Conservation (phyloP, 2,797 vertebrate genomes). For the Schizopygopsis malacanthus region DNA sequence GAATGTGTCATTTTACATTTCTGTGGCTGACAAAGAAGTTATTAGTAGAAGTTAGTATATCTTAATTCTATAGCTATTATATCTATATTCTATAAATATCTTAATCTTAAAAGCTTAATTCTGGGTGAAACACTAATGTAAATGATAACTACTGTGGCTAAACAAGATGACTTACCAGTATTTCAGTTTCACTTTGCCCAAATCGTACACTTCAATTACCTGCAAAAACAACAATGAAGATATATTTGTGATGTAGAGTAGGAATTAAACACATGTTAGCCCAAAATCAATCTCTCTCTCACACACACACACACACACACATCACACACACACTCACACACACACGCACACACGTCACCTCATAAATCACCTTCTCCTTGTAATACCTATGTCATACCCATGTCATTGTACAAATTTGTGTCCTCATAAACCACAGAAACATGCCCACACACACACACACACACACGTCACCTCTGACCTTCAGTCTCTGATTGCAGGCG, state of each 20-base stretch:
- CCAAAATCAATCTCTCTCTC: background rate
- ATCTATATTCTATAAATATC: background rate
- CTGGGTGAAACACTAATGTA: background rate
- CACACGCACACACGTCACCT: background rate
- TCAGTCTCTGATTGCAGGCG: constrained; percentile 98
- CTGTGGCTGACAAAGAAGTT: background rate
- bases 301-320: background rate
- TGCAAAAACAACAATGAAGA: constrained; percentile 68
- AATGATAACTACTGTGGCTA: background rate
- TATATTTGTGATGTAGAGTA: background rate
- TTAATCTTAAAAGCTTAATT: background rate
- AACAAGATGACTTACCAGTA: constrained; percentile 89
- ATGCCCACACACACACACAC: background rate
- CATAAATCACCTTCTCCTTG: too few species aligned
- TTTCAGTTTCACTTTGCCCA: constrained; percentile 99
- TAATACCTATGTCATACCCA: too few species aligned
- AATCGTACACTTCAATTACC: constrained; percentile 99
- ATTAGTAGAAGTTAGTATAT: background rate
- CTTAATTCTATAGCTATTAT: background rate
- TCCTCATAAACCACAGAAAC: too few species aligned
- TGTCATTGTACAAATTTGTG: too few species aligned
- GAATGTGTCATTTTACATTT: constrained; percentile 1
- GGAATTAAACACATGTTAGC: background rate
- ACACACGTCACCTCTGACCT: constrained; percentile 79
- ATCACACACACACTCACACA: background rate